Evolutionary conservation across 2,797 vertebrate genomes (phyloP).

Genomic region (Valencia hispanica): DNA sequence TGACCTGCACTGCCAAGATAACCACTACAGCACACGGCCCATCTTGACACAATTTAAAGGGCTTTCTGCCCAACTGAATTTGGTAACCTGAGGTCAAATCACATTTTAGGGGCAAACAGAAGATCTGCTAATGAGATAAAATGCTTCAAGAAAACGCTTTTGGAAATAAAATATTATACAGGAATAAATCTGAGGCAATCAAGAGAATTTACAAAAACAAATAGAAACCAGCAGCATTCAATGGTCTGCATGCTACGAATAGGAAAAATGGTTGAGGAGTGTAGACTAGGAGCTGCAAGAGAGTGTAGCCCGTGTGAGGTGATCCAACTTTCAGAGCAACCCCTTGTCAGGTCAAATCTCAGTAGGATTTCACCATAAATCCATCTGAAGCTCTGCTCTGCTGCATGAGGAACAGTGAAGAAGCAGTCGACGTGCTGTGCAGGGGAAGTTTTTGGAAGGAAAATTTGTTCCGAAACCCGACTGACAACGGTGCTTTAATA

Average conservation of each 20-base stretch:
- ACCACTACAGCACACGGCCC: slow-evolving; percentile 51
- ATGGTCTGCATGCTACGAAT: slow-evolving; percentile 3
- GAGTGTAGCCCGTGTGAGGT: slow-evolving; percentile 53
- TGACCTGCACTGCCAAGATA: slow-evolving; percentile 60
- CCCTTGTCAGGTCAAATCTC: slow-evolving; percentile 68
- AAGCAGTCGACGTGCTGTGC: slow-evolving; percentile 31
- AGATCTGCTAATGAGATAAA: slow-evolving; percentile 33
- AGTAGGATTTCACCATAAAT: slow-evolving; percentile 58
- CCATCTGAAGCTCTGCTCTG: slow-evolving; percentile 36
- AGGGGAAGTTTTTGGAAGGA: slow-evolving; percentile 33
- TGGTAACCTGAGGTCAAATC: slow-evolving; percentile 55
- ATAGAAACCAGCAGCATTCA: slow-evolving; percentile 25
- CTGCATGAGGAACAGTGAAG: slow-evolving; percentile 43
- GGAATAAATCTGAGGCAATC: slow-evolving; percentile 27
- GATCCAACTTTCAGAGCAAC: slow-evolving; percentile 58
- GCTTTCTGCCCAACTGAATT: slow-evolving; percentile 49
- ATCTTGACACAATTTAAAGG: slow-evolving; percentile 55
- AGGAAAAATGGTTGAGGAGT: slow-evolving; percentile 16
- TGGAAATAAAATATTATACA: slow-evolving; percentile 40
- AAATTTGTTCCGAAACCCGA: slow-evolving; percentile 39
- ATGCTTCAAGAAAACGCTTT: slow-evolving; percentile 48
- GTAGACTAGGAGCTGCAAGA: slow-evolving; percentile 20
- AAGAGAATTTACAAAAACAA: slow-evolving; percentile 24
- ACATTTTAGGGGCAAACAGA: slow-evolving; percentile 45
- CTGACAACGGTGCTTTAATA: slow-evolving; percentile 44